These are phyloP conservation scores for Gibbula magus DNA, from an alignment of 2,888 invertebrate genomes.

Conservation along the genomic window DNA sequence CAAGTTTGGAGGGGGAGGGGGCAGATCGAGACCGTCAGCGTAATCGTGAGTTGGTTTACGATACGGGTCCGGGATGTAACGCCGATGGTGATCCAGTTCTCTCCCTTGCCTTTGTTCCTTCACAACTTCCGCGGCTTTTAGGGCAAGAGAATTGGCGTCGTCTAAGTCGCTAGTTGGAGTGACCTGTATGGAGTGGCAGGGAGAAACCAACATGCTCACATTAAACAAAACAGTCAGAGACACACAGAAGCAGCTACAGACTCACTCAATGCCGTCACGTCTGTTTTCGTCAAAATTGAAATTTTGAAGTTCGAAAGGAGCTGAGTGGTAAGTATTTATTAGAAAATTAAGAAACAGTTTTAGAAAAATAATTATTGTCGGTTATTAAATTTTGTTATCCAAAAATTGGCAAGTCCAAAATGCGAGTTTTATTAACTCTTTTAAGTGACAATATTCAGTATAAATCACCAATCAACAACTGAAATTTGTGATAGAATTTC, in stretches of 20 bases:
- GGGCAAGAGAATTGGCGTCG: slow-evolving; percentile 54
- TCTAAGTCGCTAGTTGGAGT: slow-evolving; percentile 39
- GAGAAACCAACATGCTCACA: slow-evolving; percentile 22
- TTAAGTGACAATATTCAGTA: too few relatives aligned
- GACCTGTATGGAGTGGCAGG: background rate
- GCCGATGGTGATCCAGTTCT: slow-evolving; percentile 28
- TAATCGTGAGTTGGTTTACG: slow-evolving; percentile 27
- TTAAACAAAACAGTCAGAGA: slow-evolving; percentile 18
- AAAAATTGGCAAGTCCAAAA: too few relatives aligned
- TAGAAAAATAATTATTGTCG: too few relatives aligned
- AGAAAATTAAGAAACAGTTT: too few relatives aligned
- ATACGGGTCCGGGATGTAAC: slow-evolving; percentile 5
- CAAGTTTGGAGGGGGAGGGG: slow-evolving; percentile 23
- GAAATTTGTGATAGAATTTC: too few relatives aligned
- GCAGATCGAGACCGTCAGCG: slow-evolving; percentile 15
- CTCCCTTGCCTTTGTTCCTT: slow-evolving; percentile 55
- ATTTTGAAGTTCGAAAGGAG: too few relatives aligned
- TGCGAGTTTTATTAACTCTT: too few relatives aligned
- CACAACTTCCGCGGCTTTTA: slow-evolving; percentile 60
- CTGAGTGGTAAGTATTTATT: too few relatives aligned
- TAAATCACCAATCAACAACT: too few relatives aligned
- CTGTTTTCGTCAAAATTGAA: too few relatives aligned
- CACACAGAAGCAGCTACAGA: slow-evolving; percentile 13
- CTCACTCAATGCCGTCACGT: too few relatives aligned
- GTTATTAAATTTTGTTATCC: too few relatives aligned